These are phyloP conservation scores for Achroia grisella DNA, from an alignment of 1,140 invertebrate species.

Conservation along the genomic window DNA sequence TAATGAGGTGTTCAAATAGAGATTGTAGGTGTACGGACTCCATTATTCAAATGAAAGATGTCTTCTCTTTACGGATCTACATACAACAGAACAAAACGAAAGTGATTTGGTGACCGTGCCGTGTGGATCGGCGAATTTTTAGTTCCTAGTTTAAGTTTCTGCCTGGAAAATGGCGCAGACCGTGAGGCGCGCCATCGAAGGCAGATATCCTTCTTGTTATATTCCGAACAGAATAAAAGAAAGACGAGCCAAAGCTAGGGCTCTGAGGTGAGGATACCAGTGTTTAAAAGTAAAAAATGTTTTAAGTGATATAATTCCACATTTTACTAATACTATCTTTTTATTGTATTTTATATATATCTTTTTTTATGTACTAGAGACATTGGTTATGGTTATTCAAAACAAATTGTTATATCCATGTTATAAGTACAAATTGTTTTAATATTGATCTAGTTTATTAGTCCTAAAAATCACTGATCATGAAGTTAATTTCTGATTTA, in stretches of 20 bases:
- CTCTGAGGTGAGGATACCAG: conserved; percentile 60
- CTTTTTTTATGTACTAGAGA: too few relatives aligned
- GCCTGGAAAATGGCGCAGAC: conserved; percentile 59
- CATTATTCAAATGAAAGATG: conserved; percentile 52
- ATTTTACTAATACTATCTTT: too few relatives aligned
- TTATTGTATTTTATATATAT: too few relatives aligned
- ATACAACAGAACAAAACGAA: conserved; percentile 69
- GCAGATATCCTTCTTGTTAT: conserved; percentile 83
- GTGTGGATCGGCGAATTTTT: conserved; percentile 33
- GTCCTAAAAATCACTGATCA: too few relatives aligned
- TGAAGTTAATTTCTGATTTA: too few relatives aligned
- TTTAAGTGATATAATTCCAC: too few relatives aligned
- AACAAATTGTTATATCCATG: too few relatives aligned
- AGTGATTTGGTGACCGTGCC: conserved; percentile 57
- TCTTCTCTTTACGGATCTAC: conserved; percentile 50
- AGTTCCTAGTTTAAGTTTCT: conserved; percentile 21
- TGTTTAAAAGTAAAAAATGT: too few relatives aligned
- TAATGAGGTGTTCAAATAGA: conserved; percentile 11
- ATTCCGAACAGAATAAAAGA: conserved; percentile 81
- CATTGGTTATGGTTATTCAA: too few relatives aligned
- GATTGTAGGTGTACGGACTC: conserved; percentile 27
- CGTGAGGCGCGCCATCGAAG: conserved; percentile 61
- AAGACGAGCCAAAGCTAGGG: conserved; percentile 78
- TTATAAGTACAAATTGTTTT: too few relatives aligned
- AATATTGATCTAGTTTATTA: too few relatives aligned